These are phyloP conservation scores for Tragelaphus scriptus DNA, from an alignment of 2,113 vertebrate genomes.

Conservation along the genomic window DNA sequence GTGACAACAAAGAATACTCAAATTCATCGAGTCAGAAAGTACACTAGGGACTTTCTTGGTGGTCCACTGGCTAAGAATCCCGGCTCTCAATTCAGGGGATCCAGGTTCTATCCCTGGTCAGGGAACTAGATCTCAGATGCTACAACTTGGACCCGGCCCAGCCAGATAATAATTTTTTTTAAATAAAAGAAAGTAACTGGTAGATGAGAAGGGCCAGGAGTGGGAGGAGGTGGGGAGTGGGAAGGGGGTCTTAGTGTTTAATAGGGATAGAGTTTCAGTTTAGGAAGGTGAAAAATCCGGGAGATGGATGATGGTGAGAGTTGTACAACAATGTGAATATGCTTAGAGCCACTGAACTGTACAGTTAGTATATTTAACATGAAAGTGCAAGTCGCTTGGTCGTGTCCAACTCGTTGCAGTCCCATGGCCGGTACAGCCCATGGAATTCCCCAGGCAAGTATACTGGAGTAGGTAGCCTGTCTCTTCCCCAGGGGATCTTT, in stretches of 20 bases:
- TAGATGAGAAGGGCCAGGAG: not conserved
- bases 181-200: not conserved
- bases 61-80: not conserved
- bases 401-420: not conserved
- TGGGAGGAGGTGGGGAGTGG: not conserved
- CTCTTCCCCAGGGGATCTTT: not conserved
- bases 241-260: not conserved
- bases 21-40: not conserved
- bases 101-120: not conserved
- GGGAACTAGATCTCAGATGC: not conserved
- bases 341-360: not conserved
- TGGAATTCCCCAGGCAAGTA: not conserved
- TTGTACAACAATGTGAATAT: not conserved
- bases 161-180: not conserved
- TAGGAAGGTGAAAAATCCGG: not conserved
- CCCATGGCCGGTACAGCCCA: not conserved
- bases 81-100: not conserved
- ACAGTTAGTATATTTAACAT: not conserved
- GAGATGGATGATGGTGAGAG: not conserved
- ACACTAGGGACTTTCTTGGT: not conserved
- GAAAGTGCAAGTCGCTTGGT: not conserved
- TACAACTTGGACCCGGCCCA: not conserved
- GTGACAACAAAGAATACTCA: not conserved
- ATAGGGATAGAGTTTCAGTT: not conserved
- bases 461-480: not conserved